A percentile compares a stretch with the other conserved stretches of the same genome.
These are phyloP conservation scores for Lagopus muta DNA, from an alignment of 2,113 vertebrate species.

Conservation along the genomic window DNA sequence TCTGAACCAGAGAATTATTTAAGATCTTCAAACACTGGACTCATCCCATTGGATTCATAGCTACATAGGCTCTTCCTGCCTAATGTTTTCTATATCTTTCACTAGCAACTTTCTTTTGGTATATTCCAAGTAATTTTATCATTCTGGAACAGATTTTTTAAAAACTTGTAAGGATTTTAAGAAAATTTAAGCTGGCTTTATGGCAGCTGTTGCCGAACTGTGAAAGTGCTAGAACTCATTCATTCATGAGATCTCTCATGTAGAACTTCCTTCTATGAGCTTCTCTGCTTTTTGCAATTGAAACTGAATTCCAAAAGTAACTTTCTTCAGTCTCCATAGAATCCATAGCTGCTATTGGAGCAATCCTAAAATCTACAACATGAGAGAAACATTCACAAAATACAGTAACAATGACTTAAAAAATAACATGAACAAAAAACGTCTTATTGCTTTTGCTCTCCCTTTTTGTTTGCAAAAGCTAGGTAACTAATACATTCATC, in stretches of 20 bases:
- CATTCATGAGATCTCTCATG: neutral
- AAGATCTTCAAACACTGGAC: neutral
- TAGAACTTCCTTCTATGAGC: neutral
- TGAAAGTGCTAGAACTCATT: neutral
- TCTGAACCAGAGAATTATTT: neutral
- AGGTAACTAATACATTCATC: neutral
- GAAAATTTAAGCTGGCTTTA: neutral
- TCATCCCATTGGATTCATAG: neutral
- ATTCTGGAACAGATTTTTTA: neutral
- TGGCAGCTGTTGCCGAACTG: neutral
- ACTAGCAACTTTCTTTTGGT: neutral
- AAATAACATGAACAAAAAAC: neutral
- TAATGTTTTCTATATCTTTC: neutral
- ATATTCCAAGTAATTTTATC: neutral
- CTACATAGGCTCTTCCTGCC: neutral
- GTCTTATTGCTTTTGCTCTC: neutral
- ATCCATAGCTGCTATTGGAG: neutral
- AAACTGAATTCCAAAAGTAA: neutral
- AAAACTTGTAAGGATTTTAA: neutral
- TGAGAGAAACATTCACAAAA: neutral
- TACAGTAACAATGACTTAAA: neutral
- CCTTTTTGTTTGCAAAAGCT: neutral
- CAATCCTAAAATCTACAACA: neutral
- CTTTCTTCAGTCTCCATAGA: neutral
- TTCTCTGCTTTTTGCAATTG: neutral